Base-by-base conservation (phyloP, 2,888 invertebrate species). In the Timema podura region DNA sequence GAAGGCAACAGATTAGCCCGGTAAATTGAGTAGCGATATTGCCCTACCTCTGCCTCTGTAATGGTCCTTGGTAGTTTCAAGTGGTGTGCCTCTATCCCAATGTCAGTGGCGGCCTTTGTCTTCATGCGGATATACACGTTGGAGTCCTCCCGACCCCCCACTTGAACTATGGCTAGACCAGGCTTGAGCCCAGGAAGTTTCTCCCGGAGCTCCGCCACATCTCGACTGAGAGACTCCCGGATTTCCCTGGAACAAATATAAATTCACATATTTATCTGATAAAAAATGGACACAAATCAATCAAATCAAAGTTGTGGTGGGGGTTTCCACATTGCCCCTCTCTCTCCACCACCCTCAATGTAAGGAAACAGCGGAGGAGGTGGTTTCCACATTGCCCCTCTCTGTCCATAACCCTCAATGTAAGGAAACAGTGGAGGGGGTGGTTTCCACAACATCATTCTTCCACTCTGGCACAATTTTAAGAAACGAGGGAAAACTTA, bases 121-220 rank as follows among this genome's bases (percentile, higher is more conserved):
- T 99, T 99, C 91, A 94, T 95, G 49, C 95, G 86, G 79, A 99
- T 98, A 83, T 99, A 99, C 6, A 98, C 97, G 84, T 98, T 98
- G 64, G 98, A 98, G 82, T 99, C 98, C 81, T 96, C 95, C 0
- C 98, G 87, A 2, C 91, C 92, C 11, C 99, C 99, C 72, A 99
- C 98, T 87, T 98, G 92, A 64, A 98, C 92, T 79, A 98, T 96
- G 44, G 96, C 93, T 74, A 98, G 84, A 13, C 91, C 90, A 0
- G 92, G 91, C 74, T 82, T 81, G 80, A 92, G 95, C 72, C 85
- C 82, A 3, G 89, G 84, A 70, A 87, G 77, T 73, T 82, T 80
- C 68, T 83, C 79, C 66, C 85, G 85, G 73, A 92, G 79, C 68
- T 83, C 81, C 6, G 79, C 78, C 6, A 95, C 91, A 78, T 93